Base-by-base conservation (phyloP, 2,797 vertebrate species). In the Tadarida brasiliensis region DNA sequence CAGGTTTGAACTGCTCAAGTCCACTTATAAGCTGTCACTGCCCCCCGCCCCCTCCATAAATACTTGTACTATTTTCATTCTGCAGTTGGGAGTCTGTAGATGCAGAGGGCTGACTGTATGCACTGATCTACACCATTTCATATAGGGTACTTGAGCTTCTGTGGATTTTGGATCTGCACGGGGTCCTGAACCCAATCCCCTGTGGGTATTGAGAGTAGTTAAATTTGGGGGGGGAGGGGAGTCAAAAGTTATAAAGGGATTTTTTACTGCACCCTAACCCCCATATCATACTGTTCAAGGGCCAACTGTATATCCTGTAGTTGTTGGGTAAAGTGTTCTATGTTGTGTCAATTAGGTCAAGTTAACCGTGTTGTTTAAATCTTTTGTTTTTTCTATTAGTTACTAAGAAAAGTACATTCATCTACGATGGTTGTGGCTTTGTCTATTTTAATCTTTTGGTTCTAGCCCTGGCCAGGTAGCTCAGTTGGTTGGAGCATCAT, bases 371-470 rank as follows among this genome's bases (percentile, higher is more conserved):
- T 12, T 67, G 14, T 63, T 70, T 54, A 91, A 91, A 73, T 86
- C 22, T 67, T 57, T 15, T 30, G 39, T 71, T 91, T 87, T 26
- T 49, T 85, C 22, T 85, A 70, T 35, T 19, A 68, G 81, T 83
- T 39, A 89, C 44, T 67, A 24, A 91, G 35, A 90, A 76, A 81
- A 15, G 24, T n/a, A 1, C 10, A 44, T 30, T 67, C n/a, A 67
- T 39, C 49, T 51, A 49, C 11, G 56, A n/a, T 20, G 20, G 26
- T 49, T 73, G 33, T 73, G 35, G 63, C 77, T 74, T 65, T 93
- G 39, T 59, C 63, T 90, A 57, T 94, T 94, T 86, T 63, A 94
- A 81, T 7, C 49, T 78, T 78, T 71, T 51, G 33, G 39, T 44
- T 44, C 39, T 44, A 7, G 39, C 7, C 39, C 5, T 44, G 39